Percentiles rank a stretch among this genome's conserved stretches.
These are phyloP conservation scores for Myiozetetes cayanensis DNA, from an alignment of 2,113 vertebrate species.

Conservation along the genomic window DNA sequence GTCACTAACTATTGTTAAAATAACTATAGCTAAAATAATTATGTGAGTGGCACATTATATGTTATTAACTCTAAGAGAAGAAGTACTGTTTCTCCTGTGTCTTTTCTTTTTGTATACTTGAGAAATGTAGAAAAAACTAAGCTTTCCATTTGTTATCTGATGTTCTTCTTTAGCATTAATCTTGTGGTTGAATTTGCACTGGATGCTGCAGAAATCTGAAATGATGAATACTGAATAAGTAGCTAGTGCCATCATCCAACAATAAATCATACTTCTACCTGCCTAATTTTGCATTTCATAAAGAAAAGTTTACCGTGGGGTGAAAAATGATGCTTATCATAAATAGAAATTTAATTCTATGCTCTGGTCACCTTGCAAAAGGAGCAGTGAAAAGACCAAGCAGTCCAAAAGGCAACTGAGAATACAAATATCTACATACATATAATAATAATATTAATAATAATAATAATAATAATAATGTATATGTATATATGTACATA, in stretches of 20 bases:
- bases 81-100: not conserved
- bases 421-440: not conserved
- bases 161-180: not conserved
- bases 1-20: not conserved
- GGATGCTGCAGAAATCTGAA: not conserved
- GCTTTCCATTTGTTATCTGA: not conserved
- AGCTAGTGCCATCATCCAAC: not conserved
- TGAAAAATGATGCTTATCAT: not conserved
- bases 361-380: not conserved
- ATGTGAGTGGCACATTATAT: not conserved
- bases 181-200: not conserved
- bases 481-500: no score
- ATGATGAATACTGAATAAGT: not conserved
- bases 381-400: not conserved
- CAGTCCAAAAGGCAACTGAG: not conserved
- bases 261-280: not conserved
- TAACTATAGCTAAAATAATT: not conserved
- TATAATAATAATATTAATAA: no score
- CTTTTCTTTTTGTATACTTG: not conserved
- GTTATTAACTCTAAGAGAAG: not conserved
- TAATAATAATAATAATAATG: no score
- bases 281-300: not conserved
- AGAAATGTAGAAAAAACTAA: not conserved
- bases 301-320: not conserved
- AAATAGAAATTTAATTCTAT: not conserved